Base-by-base conservation (phyloP, 2,888 invertebrate genomes). In the Eustalomyia histrio region DNA sequence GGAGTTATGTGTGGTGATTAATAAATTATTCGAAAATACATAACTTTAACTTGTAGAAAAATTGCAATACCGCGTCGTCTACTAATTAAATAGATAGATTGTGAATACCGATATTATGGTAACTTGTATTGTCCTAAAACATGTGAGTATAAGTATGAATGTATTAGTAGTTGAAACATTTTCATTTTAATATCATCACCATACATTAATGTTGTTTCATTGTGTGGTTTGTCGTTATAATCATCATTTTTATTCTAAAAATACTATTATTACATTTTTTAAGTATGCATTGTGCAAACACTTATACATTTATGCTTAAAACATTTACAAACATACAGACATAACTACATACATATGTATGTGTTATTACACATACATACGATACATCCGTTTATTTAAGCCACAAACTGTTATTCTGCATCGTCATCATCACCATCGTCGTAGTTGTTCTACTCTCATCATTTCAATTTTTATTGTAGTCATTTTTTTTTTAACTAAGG, bases 351-450 rank as follows among this genome's bases (percentile, higher is more conserved):
- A 39, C 12, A 6, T 47, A 10, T n/a, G 43, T n/a, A 3, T 12
- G 8, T 12, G 12, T 39, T 12, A 24, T 24, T 14, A 55, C 12
- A 63, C 16, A n/a, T 24, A 9, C 29, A 29, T 7, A 43, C 43
- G 63, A n/a, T 24, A 9, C 29, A 29, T 7, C 29, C 43, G 63
- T 24, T 18, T n/a, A 33, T 67, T 67, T 67, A 47, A 73, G 61
- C 78, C 74, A 78, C 81, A 81, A 81, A 78, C 18, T 76, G 65
- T 53, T 74, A 67, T 65, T 76, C 53, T 73, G 61, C 76, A 63
- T 63, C 67, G 55, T 73, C 76, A 63, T 72, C 52, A 63, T 21
- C 53, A 52, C 61, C 55, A 39, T 79, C 68, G 52, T 57, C 24
- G 50, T 71, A 24, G 74, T 79, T 39, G 53, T 53, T 60, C 64